Evolutionary conservation across 2,797 vertebrate species (phyloP).

Genomic region (Platyrinchus mystaceus): DNA sequence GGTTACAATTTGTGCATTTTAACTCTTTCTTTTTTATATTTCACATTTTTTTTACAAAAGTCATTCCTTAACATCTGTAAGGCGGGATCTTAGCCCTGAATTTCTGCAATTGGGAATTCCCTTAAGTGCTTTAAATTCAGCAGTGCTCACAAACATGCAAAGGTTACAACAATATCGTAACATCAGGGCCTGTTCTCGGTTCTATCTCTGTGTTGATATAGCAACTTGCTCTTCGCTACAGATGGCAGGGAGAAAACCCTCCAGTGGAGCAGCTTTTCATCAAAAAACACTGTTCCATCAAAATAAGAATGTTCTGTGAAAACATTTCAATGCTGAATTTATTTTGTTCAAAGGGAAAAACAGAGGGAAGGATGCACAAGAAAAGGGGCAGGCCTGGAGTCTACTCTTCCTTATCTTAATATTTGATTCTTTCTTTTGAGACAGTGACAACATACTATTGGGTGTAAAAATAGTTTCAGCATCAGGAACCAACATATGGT

Average conservation of each 20-base stretch:
- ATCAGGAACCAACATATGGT: not conserved
- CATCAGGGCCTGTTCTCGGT: not conserved
- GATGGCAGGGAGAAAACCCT: not conserved
- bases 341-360: not conserved
- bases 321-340: not conserved
- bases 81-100: not conserved
- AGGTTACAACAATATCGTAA: not conserved
- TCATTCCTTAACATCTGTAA: not conserved
- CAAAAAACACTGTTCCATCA: not conserved
- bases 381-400: not conserved
- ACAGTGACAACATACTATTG: not conserved
- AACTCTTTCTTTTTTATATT: not conserved
- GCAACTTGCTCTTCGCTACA: not conserved
- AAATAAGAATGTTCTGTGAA: not conserved
- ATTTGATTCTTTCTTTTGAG: not conserved
- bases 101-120: not conserved
- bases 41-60: not conserved
- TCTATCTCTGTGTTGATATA: rapidly evolving
- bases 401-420: not conserved
- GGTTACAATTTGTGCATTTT: not conserved
- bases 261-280: not conserved
- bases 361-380: not conserved
- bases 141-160: not conserved
- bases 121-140: not conserved
- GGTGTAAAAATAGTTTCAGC: not conserved